Base-by-base conservation (phyloP, 1,140 invertebrate genomes). In the Lethrus apterus region DNA sequence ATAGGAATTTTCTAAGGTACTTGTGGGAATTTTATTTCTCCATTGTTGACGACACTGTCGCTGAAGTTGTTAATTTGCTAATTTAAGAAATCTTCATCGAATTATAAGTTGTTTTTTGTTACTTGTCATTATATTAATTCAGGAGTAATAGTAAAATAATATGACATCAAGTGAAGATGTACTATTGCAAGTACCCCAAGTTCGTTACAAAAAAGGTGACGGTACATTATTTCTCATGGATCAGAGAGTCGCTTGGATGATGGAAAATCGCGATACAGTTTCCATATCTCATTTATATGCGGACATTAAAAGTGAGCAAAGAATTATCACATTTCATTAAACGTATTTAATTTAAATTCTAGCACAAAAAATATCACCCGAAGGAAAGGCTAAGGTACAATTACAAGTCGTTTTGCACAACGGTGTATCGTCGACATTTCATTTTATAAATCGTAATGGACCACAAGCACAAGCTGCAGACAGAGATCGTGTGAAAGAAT, bases 331-430 rank as follows among this genome's bases (percentile, higher is more conserved):
- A n/a, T n/a, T 57, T 53, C 23, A 10, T 18, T 10, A 50, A 19
- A 35, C 14, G 8, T 13, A 29, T 36, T 36, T 2, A 26, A 45
- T 18, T 36, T 46, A 19, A 40, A 54, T 72, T 77, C 47, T 68
- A 96, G 93, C 86, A 47, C 96, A 99, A 77, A 97, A 98, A 72
- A 98, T 99, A 58, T 98, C 94, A 35, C 93, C 96, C 0, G 94
- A 93, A 62, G 92, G 91, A 7, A 99, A 99, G 73, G 83, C 92
- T 15, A 98, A 99, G 74, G 89, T 99, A 42, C 97, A 99, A 69
- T 73, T 99, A n/a, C 97, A 99, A 77, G 80, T 98, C 8, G 90
- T 98, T 23, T 71, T 99, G 50, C 87, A 97, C 62, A 90, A 93
- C 75, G 88, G 89, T 17, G 80, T 86, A 31, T 90, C 91, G 13